Percentiles rank a stretch among this genome's conserved stretches.
Evolutionary conservation across 2,888 invertebrate species (phyloP).

Genomic region (Stratiomys singularior): DNA sequence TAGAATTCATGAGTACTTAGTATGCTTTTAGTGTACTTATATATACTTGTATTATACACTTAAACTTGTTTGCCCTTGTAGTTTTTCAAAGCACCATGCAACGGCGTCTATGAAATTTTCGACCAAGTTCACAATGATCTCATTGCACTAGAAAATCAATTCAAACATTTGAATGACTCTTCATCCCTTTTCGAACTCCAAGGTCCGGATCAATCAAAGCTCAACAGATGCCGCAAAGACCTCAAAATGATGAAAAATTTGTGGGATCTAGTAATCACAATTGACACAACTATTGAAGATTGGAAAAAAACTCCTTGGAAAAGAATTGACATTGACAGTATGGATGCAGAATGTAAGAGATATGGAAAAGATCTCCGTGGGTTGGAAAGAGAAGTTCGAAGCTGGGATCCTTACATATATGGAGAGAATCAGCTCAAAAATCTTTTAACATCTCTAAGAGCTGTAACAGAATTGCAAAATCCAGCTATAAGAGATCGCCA

Average conservation of each 20-base stretch:
- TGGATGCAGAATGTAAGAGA: slow-evolving; percentile 95
- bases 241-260: slow-evolving; percentile 79
- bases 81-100: slow-evolving; percentile 74
- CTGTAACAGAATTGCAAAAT: slow-evolving; percentile 93
- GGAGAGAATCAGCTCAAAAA: slow-evolving; percentile 88
- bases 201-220: slow-evolving; percentile 82
- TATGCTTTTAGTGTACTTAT: too few relatives aligned
- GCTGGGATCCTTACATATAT: slow-evolving; percentile 81
- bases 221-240: slow-evolving; percentile 81
- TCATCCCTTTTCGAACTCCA: slow-evolving; percentile 87
- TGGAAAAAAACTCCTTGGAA: slow-evolving; percentile 96
- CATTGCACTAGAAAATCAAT: slow-evolving; percentile 73
- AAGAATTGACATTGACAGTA: slow-evolving; percentile 91
- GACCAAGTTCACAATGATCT: slow-evolving; percentile 78
- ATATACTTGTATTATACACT: not conserved
- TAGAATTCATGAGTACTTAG: too few relatives aligned
- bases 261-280: slow-evolving; percentile 90
- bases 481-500: slow-evolving; percentile 93
- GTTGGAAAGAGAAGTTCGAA: slow-evolving; percentile 83
- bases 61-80: slow-evolving; percentile 52
- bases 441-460: slow-evolving; percentile 90
- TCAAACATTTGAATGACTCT: slow-evolving; percentile 75
- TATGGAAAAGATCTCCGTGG: slow-evolving; percentile 85
- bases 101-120: slow-evolving; percentile 74
- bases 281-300: slow-evolving; percentile 83